Evolutionary conservation across 2,113 vertebrate genomes (phyloP), one percentile per base, ranked within the genome.

Genomic region (Amblyornis subalaris): DNA sequence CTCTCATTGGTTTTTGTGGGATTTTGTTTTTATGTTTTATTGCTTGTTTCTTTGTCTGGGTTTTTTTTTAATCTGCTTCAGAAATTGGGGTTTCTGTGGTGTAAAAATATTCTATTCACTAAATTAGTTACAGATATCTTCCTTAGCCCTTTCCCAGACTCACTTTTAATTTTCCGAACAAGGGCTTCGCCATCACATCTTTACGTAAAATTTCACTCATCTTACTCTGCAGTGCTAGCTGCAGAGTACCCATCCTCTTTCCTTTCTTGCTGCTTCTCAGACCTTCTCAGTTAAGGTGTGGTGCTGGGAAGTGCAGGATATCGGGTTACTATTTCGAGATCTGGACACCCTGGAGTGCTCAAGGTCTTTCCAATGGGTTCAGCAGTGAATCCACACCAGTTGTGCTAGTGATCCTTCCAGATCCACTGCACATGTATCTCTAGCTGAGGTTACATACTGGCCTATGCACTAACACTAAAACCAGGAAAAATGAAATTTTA

Each of bases 361-460:
- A 29, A 33, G 22, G 8, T 28, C 47, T 6, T 61, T 74, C 15
- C 4, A n/a, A 9, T 36, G 38, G 23, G 6, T 50, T 28, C 74
- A 62, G 33, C 35, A 26, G 15, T 21, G 18, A 64, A 15, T 23
- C 3, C 3, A 2, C 31, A 17, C 1, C 36, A 18, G 9, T 5
- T 64, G 7, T 61, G 14, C 18, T 35, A 23, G 15, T 38, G 14
- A 35, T 74, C n/a, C 13, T 78, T 77, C 20, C 12, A n/a, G 20
- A 70, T 38, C 28, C 16, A n/a, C 4, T 71, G 20, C 13, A 17
- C 0, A 1, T 1, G 0, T 26, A 7, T 24, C 22, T 51, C 31
- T 65, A 28, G 14, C 7, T 35, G 28, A 47, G 23, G 9, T 25
- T 36, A 12, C 25, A 45, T 45, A 35, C 5, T 54, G 18, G 50